A percentile compares a stretch with the other conserved stretches of the same genome.
These are phyloP conservation scores for Andrena trimmerana DNA, from an alignment of 2,888 invertebrate species.

Conservation along the genomic window DNA sequence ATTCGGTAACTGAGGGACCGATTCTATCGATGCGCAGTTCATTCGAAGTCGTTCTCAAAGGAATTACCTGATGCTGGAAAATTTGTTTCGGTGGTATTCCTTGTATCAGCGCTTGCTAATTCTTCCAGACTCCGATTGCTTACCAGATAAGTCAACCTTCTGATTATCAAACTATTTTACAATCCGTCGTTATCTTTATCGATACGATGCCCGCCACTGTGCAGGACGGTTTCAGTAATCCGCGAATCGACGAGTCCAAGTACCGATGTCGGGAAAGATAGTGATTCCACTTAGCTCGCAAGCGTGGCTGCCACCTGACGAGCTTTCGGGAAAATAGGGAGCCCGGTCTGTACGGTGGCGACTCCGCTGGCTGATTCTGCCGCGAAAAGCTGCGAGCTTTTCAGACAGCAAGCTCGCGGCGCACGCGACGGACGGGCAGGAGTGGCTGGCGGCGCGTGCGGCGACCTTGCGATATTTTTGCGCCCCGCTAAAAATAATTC, in stretches of 20 bases:
- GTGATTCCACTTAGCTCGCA: slow-evolving; percentile 35
- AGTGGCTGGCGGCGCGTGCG: slow-evolving; percentile 76
- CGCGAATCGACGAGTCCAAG: neutral
- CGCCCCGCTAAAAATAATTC: slow-evolving; percentile 83
- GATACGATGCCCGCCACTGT: no score
- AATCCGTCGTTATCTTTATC: no score
- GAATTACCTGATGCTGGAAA: neutral
- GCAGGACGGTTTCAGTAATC: no score
- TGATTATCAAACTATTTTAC: no score
- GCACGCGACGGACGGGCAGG: slow-evolving; percentile 64
- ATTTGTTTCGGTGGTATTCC: neutral
- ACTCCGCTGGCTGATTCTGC: slow-evolving; percentile 37
- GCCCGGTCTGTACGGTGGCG: slow-evolving; percentile 61
- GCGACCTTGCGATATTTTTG: slow-evolving; percentile 85
- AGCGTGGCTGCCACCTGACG: slow-evolving; percentile 56
- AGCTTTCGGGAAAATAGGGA: slow-evolving; percentile 35
- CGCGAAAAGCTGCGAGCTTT: slow-evolving; percentile 51
- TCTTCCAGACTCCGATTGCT: no score
- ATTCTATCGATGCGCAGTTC: slow-evolving; percentile 6
- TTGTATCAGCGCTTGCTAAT: neutral
- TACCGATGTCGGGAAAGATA: slow-evolving; percentile 53
- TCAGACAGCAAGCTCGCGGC: slow-evolving; percentile 58
- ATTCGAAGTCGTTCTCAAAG: no score
- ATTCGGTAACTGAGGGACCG: slow-evolving; percentile 9
- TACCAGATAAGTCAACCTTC: no score